These are phyloP conservation scores for Echinarachnius parma DNA, from an alignment of 53 echinoderm and acorn worm species.

Conservation along the genomic window DNA sequence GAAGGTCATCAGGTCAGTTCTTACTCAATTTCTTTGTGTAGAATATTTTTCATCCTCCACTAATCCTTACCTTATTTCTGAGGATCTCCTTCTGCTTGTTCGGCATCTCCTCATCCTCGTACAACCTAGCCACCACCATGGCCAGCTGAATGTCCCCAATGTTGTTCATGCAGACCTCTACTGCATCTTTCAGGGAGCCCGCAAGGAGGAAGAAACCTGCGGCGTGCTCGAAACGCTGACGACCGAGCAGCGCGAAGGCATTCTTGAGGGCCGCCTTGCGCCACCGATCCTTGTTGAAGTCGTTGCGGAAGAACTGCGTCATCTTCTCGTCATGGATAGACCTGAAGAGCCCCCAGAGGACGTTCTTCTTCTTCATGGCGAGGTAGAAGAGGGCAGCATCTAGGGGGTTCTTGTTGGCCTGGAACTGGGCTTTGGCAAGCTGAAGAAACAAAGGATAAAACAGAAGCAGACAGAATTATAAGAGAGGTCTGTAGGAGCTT, in stretches of 20 bases:
- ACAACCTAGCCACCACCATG: constrained; percentile 88
- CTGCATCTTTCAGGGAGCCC: constrained; percentile 88
- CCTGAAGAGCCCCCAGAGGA: constrained; percentile 94
- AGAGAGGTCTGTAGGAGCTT: too few species aligned
- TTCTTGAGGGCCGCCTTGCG: constrained; percentile 97
- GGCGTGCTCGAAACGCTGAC: constrained; percentile 95
- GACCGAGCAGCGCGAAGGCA: constrained; percentile 90
- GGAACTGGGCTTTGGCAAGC: constrained; percentile 98
- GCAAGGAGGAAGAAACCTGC: constrained; percentile 99
- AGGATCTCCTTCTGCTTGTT: constrained; percentile 80
- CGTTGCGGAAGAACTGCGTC: constrained; percentile 90
- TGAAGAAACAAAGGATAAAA: constrained; percentile 14
- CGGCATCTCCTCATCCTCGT: constrained; percentile 94
- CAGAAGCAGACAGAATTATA: too few species aligned
- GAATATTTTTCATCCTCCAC: too few species aligned
- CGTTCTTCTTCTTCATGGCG: constrained; percentile 97
- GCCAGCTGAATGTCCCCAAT: constrained; percentile 90
- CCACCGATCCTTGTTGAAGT: constrained; percentile 92
- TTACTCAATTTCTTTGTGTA: too few species aligned
- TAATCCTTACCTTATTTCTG: constrained; percentile 30
- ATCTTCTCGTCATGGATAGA: constrained; percentile 72
- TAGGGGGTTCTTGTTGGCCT: constrained; percentile 81
- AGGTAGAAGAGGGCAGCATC: constrained; percentile 97
- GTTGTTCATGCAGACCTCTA: constrained; percentile 90
- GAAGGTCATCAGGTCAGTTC: too few species aligned